Evolutionary conservation across 2,888 invertebrate species (phyloP).

Genomic region (Scaptomyza caliginosa): DNA sequence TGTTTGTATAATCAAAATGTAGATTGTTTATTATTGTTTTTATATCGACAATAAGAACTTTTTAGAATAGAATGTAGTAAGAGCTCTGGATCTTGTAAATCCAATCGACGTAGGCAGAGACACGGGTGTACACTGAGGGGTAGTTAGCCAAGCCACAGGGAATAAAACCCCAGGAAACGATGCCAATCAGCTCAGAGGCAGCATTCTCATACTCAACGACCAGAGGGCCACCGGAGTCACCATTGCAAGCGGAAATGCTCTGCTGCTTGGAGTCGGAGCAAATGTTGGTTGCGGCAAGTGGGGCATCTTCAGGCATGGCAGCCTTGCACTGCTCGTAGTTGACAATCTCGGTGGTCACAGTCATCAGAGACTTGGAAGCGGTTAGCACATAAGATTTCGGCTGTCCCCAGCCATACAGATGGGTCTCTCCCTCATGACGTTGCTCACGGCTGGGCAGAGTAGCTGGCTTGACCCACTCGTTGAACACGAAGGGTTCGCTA

Average conservation of each 20-base stretch:
- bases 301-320: constrained; percentile 63
- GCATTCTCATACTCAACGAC: constrained; percentile 62
- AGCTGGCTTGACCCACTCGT: constrained; percentile 80
- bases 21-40: constrained; percentile 31
- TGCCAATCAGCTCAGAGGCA: constrained; percentile 82
- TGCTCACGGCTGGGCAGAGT: constrained; percentile 78
- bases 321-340: constrained; percentile 66
- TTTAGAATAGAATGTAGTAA: constrained; percentile 68
- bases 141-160: constrained; percentile 83
- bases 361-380: constrained; percentile 73
- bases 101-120: constrained; percentile 84
- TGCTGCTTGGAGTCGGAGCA: constrained; percentile 84
- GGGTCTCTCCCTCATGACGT: constrained; percentile 72
- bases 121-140: constrained; percentile 85
- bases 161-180: constrained; percentile 85
- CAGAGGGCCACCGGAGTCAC: constrained; percentile 83
- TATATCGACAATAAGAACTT: background rate
- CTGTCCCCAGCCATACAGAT: constrained; percentile 85
- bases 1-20: background rate
- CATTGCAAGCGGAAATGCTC: constrained; percentile 84
- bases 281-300: constrained; percentile 81
- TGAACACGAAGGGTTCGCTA: constrained; percentile 71
- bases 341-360: constrained; percentile 74
- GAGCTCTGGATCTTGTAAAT: constrained; percentile 66
- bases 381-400: constrained; percentile 60